Conservation (phyloP, 2,797 vertebrate genomes). For the Dromococcyx pavoninus region DNA sequence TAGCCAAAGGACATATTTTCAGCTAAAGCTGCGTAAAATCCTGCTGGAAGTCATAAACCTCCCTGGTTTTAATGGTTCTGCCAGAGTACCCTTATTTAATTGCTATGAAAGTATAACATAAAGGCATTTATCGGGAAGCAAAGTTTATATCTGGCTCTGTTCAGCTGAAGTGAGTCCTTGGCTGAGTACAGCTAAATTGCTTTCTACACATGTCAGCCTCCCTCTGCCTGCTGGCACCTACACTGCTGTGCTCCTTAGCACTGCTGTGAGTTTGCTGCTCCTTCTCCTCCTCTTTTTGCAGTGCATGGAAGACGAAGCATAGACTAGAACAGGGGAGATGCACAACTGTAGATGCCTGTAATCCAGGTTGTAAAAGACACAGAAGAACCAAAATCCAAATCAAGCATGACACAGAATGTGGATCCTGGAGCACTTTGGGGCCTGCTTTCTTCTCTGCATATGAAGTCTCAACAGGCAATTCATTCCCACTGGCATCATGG, state of each 20-base stretch:
- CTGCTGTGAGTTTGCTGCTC: not conserved
- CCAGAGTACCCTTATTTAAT: slow-evolving; percentile 2
- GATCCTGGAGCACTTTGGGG: not conserved
- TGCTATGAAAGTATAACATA: not conserved
- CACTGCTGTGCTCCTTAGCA: not conserved
- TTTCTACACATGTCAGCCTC: not conserved
- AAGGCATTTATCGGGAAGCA: not conserved
- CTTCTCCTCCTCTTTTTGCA: not conserved
- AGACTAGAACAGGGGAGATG: not conserved
- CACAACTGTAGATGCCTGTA: not conserved
- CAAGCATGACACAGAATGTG: not conserved
- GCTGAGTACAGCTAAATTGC: slow-evolving; percentile 1
- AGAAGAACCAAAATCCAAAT: not conserved
- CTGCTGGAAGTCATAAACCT: not conserved
- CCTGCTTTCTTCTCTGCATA: not conserved
- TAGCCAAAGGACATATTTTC: slow-evolving; percentile 4
- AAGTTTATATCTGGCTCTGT: not conserved
- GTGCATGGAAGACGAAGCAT: rapidly evolving
- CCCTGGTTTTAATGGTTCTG: not conserved
- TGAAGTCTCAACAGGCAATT: not conserved
- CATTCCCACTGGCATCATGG: rapidly evolving
- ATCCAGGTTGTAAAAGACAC: not conserved
- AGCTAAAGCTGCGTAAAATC: not conserved
- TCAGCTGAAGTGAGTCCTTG: not conserved
- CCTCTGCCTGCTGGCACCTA: slow-evolving; percentile 13